Evolutionary conservation across 2,797 vertebrate genomes (phyloP), one percentile per base, ranked within the genome.

Genomic region (Dipus sagitta): DNA sequence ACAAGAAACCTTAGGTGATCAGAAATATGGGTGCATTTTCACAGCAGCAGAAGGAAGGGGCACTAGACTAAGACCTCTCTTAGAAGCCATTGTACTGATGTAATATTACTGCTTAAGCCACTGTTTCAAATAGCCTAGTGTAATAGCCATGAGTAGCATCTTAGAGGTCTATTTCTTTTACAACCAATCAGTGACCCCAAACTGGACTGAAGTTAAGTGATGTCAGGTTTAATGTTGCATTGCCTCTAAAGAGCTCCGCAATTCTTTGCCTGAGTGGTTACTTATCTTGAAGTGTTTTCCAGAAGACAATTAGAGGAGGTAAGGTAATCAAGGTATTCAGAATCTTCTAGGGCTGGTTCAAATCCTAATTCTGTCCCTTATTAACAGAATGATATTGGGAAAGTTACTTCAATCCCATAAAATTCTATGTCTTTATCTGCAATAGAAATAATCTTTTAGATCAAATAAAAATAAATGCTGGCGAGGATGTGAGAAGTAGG

Each of bases 321-420:
- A 68, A 86, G 52, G 32, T 77, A 28, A 95, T 1, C 6, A n/a
- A 32, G 68, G 65, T 11, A 30, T 77, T 72, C 47, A n/a, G 87
- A 94, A 86, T 64, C 47, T 87, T 70, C 79, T 47, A 94, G 30
- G 12, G 60, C 85, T 85, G 60, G 23, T 93, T 94, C 88, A 75
- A 79, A 90, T 75, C 54, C 34, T 58, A 80, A 65, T 42, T 92
- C 80, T 79, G n/a, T 79, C 67, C 42, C 20, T 92, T 81, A 67
- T 18, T 21, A 64, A 10, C 30, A 60, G 18, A 5, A 30, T 77
- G 20, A 92, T 30, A 26, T 52, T 80, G 5, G 3, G 26, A 47
- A 47, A 83, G 58, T 68, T 76, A 81, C 30, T 76, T 87, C 64
- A 21, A 26, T 17, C 78, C 8, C 24, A 20, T 21, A 52, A 65